phyloP scores from a whole-genome alignment of 2,797 vertebrate genomes.

The Channa striata region DNA sequence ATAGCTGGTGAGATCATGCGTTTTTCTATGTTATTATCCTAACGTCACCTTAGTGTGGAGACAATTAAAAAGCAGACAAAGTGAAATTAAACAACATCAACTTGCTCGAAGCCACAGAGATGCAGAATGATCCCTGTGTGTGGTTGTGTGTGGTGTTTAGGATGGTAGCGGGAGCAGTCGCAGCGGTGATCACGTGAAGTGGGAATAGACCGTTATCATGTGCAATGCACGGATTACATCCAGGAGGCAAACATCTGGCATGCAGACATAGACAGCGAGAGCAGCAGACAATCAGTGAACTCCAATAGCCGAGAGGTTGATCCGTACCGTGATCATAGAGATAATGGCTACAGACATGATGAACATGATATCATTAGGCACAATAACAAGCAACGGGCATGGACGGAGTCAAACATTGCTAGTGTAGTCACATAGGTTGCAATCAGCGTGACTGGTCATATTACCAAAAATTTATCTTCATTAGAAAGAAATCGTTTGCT shows the following conservation, averaged over 20 bases:
- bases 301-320: conserved; percentile 40
- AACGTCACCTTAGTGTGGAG: conserved; percentile 19
- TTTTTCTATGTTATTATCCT: conserved; percentile 18
- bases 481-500: conserved; percentile 4
- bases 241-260: conserved; percentile 78
- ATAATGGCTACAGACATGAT: conserved; percentile 42
- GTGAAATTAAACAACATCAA: conserved; percentile 35
- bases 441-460: background rate
- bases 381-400: conserved; percentile 14
- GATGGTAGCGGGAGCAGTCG: conserved; percentile 44
- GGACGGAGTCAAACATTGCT: conserved; percentile 6
- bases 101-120: conserved; percentile 31
- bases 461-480: conserved; percentile 5
- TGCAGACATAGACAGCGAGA: conserved; percentile 47
- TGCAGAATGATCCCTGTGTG: conserved; percentile 5
- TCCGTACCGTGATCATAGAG: conserved; percentile 19
- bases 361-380: conserved; percentile 32
- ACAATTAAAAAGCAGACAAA: conserved; percentile 51
- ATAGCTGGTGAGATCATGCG: conserved; percentile 29
- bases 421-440: background rate
- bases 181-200: conserved; percentile 50
- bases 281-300: conserved; percentile 45
- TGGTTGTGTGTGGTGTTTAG: conserved; percentile 30
- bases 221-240: conserved; percentile 70
- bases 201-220: conserved; percentile 60